Conservation (phyloP, 2,888 invertebrate genomes). For the Aphodius granarius region DNA sequence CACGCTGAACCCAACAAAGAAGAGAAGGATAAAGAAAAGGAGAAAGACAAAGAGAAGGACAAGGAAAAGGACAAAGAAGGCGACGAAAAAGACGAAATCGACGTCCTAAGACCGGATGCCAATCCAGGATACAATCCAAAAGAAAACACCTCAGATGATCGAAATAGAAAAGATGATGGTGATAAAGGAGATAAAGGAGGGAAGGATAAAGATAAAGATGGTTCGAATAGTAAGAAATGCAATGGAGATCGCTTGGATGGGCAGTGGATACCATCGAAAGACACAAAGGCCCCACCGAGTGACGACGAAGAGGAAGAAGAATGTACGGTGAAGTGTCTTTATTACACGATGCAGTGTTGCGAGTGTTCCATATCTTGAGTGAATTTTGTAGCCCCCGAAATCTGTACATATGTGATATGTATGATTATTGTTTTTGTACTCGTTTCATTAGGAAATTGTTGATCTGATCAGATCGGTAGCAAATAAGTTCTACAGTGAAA, state of each 20-base stretch:
- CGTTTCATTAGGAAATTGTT: neutral
- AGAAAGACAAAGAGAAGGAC: conserved; percentile 22
- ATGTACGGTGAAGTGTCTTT: conserved; percentile 64
- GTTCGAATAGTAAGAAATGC: conserved; percentile 26
- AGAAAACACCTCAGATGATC: conserved; percentile 9
- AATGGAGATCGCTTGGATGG: conserved; percentile 29
- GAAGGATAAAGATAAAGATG: conserved; percentile 22
- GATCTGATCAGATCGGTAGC: neutral
- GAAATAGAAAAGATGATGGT: conserved; percentile 25
- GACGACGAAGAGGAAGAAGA: conserved; percentile 56
- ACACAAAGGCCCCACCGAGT: conserved; percentile 26
- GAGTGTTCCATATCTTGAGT: conserved; percentile 57
- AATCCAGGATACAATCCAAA: conserved; percentile 32
- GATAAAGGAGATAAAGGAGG: neutral
- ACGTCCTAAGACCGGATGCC: conserved; percentile 25
- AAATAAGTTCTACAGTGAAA: neutral
- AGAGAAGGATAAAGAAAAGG: conserved; percentile 23
- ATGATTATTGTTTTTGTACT: neutral
- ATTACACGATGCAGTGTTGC: conserved; percentile 66
- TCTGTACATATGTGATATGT: conserved; percentile 10
- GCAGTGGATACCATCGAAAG: conserved; percentile 24
- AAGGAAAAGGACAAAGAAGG: conserved; percentile 28
- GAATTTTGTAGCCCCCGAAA: neutral
- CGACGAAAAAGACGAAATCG: conserved; percentile 32
- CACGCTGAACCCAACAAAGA: conserved; percentile 26